Base-by-base conservation (phyloP, 2,797 vertebrate species). In the Scomberomorus guttatus region DNA sequence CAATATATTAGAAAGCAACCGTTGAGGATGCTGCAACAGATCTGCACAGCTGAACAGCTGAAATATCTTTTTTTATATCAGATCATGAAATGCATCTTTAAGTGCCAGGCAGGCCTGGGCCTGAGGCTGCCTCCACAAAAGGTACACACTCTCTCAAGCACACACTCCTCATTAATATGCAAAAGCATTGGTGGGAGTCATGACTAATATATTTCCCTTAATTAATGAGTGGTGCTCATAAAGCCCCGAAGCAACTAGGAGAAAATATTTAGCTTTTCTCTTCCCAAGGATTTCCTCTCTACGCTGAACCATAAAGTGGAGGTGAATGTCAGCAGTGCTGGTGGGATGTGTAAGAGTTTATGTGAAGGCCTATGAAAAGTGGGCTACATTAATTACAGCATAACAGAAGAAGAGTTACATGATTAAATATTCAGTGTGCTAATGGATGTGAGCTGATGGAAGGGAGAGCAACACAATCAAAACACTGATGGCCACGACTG, bases 121-220 rank as follows among this genome's bases (percentile, higher is more conserved):
- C 79, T 37, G 24, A 76, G 78, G 90, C 82, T 57, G 67, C 75
- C 50, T 62, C 68, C 54, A 11, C 55, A 32, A 52, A 75, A 62
- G 11, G 59, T 64, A 57, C 82, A 80, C 85, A 61, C 79, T 60
- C 42, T 2, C 80, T 34, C 58, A 65, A 12, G 25, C n/a, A 22
- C 62, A 79, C 34, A 24, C 39, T 56, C 54, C 71, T 90, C 86
- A 93, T 95, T 84, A 90, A 93, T 91, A 94, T 92, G 90, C 87
- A 91, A 82, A 63, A 69, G 72, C 75, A 81, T 87, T 71, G 87
- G 85, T 86, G 86, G 90, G 90, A 93, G 89, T 94, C 91, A 93
- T 92, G 93, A 94, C 92, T 93, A 90, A 94, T 93, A 86, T 79
- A 93, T 92, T 92, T 59, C 70, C 76, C 80, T 90, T 94, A 93